Evolutionary conservation across 2,113 vertebrate genomes (phyloP), one percentile per base, ranked within the genome.

Genomic region (Cyphomyrus discorhynchus): DNA sequence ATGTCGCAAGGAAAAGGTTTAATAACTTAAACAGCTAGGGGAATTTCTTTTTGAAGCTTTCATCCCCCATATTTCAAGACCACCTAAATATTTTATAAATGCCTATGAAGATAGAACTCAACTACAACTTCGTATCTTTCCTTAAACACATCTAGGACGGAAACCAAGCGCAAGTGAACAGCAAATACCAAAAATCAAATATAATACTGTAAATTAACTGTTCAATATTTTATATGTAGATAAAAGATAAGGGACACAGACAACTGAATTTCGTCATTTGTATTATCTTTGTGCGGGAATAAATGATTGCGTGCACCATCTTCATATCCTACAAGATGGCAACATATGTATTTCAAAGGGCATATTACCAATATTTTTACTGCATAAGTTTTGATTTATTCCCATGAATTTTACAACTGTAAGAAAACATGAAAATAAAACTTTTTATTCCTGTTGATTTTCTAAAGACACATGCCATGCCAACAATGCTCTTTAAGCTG

Each of bases 21-120:
- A 87, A 53, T 87, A 87, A 87, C 85, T 87, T 53, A 87, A 87
- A 87, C 49, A 42, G 85, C 85, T 53, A 35, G 31, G 50, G n/a
- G 47, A 87, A 19, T 53, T 35, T 86, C 50, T 87, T 49, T 49
- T 53, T 87, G 13, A 21, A 56, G 46, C 47, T 87, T 53, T 87
- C 50, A 56, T 21, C 13, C 27, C 49, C 27, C 47, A 31, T 27
- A 53, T 87, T 35, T 87, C n/a, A 87, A 56, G 13, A n/a, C 85
- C 13, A 56, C 11, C 27, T 87, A 56, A 87, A 87, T 27, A 87
- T 15, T 53, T 87, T 15, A 87, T 87, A 87, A 87, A 87, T 53
- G 24, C 13, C 50, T 87, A n/a, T 87, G 85, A 27, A 53, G 24
- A 87, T 5, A 31, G 46, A 50, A 39, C 50, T 87, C 85, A 87